A percentile compares a stretch with the other conserved stretches of the same genome.
These are phyloP conservation scores for Listrodromus nycthemerus DNA, from an alignment of 2,888 invertebrate species.

Conservation along the genomic window DNA sequence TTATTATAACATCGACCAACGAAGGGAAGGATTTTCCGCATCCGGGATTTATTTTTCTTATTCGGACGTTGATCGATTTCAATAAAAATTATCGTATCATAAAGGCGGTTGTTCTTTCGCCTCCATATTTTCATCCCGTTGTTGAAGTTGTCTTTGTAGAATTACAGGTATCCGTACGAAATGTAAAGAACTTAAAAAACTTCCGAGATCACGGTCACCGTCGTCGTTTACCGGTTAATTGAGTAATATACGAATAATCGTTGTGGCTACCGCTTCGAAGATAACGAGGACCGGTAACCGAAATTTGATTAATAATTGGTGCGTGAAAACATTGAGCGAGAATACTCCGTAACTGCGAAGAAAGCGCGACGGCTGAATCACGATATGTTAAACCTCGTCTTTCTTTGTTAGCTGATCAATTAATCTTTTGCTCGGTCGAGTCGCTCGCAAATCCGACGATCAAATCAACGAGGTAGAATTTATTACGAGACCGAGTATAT, in stretches of 20 bases:
- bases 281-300: constrained; percentile 31
- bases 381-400: neutral
- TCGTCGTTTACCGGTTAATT: constrained; percentile 54
- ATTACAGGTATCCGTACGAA: constrained; percentile 30
- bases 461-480: no score
- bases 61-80: neutral
- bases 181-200: constrained; percentile 63
- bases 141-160: neutral
- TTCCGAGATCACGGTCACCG: constrained; percentile 28
- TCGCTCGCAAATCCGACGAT: no score
- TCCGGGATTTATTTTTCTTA: neutral
- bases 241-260: constrained; percentile 65
- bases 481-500: no score
- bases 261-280: constrained; percentile 57
- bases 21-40: constrained; percentile 27
- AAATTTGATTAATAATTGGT: constrained; percentile 54
- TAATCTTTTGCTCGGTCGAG: neutral
- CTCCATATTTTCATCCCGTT: constrained; percentile 27
- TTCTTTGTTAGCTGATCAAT: neutral
- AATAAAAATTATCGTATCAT: neutral
- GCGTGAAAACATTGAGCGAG: constrained; percentile 35
- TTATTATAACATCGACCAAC: constrained; percentile 15
- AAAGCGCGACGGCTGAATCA: neutral
- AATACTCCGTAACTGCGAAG: neutral
- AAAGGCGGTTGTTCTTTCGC: neutral